These are phyloP conservation scores for Sterrhoptilus dennistouni DNA, from an alignment of 2,113 vertebrate genomes.

Conservation along the genomic window DNA sequence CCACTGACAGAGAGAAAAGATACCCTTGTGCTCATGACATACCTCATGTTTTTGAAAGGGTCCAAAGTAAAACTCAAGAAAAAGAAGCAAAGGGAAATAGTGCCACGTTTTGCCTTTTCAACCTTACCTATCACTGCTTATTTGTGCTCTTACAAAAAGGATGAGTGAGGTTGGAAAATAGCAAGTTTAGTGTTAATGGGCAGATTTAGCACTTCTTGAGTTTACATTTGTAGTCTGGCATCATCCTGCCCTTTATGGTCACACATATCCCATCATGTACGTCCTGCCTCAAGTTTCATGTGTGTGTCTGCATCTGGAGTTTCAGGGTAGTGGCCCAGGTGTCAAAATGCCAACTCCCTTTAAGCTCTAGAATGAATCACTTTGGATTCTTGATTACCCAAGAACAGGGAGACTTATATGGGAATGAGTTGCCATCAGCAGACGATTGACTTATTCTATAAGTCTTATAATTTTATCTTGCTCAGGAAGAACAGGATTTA, in stretches of 20 bases:
- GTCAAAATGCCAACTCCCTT: background rate
- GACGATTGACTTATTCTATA: background rate
- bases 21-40: background rate
- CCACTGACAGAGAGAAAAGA: background rate
- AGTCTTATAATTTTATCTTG: slow-evolving; percentile 49
- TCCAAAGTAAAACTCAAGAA: background rate
- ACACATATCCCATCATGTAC: background rate
- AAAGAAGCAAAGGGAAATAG: background rate
- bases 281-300: background rate
- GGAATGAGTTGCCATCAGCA: slow-evolving; percentile 23
- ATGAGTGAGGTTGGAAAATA: background rate
- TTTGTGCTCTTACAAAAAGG: background rate
- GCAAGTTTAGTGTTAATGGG: background rate
- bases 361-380: slow-evolving; percentile 35
- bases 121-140: background rate
- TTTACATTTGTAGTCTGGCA: background rate
- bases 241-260: background rate
- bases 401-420: background rate
- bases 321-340: background rate
- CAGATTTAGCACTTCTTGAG: background rate
- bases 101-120: background rate
- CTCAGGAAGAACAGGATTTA: slow-evolving; percentile 28
- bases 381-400: slow-evolving; percentile 39
- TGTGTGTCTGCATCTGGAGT: background rate
- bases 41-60: background rate